Conservation (phyloP, 2,113 vertebrate species). For the Tetrax tetrax region DNA sequence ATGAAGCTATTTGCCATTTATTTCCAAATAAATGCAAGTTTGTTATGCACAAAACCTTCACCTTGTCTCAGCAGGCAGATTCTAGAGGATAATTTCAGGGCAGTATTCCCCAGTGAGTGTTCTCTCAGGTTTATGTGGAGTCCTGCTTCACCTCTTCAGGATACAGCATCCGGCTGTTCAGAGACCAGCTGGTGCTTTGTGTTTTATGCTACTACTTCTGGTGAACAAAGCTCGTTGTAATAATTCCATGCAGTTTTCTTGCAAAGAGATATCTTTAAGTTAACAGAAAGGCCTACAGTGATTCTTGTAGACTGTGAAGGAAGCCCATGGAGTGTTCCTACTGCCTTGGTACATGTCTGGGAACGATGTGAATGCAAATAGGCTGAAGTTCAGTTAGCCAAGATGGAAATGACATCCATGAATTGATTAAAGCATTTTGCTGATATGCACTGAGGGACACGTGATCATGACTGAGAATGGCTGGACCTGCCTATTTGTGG, state of each 20-base stretch:
- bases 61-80: background rate
- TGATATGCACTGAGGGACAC: background rate
- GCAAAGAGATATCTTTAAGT: background rate
- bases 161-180: background rate
- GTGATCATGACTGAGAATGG: accelerated
- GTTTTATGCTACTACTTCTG: background rate
- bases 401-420: background rate
- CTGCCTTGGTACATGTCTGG: background rate
- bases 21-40: background rate
- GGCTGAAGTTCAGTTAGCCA: background rate
- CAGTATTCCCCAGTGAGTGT: background rate
- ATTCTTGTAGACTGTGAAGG: background rate
- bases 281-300: background rate
- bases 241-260: background rate
- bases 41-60: background rate
- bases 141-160: background rate
- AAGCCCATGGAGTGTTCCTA: background rate
- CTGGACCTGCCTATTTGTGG: background rate
- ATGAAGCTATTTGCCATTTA: background rate
- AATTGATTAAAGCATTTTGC: background rate
- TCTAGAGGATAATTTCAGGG: background rate
- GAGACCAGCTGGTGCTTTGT: background rate
- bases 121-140: background rate
- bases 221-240: background rate
- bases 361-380: accelerated